Percentiles rank a stretch among this genome's conserved stretches.
Evolutionary conservation across 2,888 invertebrate species (phyloP).

Genomic region (Cotesia congregata): DNA sequence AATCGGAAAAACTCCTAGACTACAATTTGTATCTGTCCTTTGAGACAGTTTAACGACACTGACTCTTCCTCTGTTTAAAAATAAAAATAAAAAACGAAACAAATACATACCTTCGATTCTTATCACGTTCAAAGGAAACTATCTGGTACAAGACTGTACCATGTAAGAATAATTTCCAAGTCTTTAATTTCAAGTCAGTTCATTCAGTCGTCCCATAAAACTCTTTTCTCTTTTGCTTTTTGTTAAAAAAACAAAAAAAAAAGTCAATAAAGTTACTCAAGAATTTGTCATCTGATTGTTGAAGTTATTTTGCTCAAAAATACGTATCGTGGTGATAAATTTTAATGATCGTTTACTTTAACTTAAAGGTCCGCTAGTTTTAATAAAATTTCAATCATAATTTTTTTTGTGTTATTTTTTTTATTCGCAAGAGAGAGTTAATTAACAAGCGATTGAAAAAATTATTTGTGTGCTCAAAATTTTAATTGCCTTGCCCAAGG

Average conservation of each 20-base stretch:
- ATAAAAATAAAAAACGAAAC: slow-evolving; percentile 11
- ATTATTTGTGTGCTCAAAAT: no score
- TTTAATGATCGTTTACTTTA: no score
- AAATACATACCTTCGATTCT: slow-evolving; percentile 21
- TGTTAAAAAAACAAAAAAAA: background rate
- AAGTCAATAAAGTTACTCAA: no score
- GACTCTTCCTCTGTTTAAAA: slow-evolving; percentile 4
- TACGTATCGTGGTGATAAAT: no score
- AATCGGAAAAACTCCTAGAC: slow-evolving; percentile 23
- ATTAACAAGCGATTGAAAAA: no score
- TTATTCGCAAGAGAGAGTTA: no score
- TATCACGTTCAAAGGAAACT: slow-evolving; percentile 12
- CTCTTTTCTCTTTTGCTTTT: background rate
- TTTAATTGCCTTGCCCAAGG: no score
- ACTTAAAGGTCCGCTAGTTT: no score
- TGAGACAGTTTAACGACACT: slow-evolving; percentile 18
- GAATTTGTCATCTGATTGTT: no score
- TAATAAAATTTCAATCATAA: no score
- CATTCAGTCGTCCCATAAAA: background rate
- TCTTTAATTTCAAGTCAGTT: background rate
- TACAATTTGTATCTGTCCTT: slow-evolving; percentile 17
- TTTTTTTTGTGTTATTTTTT: no score
- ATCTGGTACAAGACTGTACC: slow-evolving; percentile 1
- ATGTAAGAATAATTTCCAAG: background rate
- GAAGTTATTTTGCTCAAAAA: no score